Percentiles rank a stretch among this genome's conserved stretches.
Evolutionary conservation across 1,140 invertebrate genomes (phyloP).

Genomic region (Ephestia elutella): DNA sequence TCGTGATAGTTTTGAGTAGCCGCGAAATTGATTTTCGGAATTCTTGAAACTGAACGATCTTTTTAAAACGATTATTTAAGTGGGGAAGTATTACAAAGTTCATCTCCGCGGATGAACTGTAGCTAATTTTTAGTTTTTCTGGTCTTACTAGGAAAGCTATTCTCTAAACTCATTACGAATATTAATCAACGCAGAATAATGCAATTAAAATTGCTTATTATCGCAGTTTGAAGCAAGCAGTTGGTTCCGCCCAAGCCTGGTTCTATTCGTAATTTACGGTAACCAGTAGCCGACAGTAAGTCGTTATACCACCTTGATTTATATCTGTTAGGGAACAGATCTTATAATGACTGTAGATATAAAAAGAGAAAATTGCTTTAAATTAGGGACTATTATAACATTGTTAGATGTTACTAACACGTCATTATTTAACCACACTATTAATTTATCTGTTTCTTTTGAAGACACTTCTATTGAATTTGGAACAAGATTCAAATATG

Average conservation of each 20-base stretch:
- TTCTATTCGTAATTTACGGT: slow-evolving; percentile 12
- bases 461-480: background rate
- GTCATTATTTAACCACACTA: background rate
- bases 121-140: too few relatives aligned
- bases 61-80: background rate
- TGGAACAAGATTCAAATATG: background rate
- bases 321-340: slow-evolving; percentile 9
- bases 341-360: slow-evolving; percentile 7
- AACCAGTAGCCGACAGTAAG: slow-evolving; percentile 15
- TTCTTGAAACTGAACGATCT: background rate
- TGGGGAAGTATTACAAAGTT: too few relatives aligned
- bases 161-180: too few relatives aligned
- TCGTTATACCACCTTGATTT: slow-evolving; percentile 13
- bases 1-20: background rate
- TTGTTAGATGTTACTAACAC: background rate
- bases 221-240: background rate
- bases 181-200: background rate
- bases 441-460: background rate
- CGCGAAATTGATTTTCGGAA: background rate
- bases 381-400: background rate
- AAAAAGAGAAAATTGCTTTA: slow-evolving; percentile 1
- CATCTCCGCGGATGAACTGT: too few relatives aligned
- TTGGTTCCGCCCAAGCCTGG: slow-evolving; percentile 4
- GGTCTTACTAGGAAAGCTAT: too few relatives aligned
- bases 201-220: background rate